A percentile compares a stretch with the other conserved stretches of the same genome.
Conservation (phyloP, 2,797 vertebrate species). For the Myiotriccus ornatus region DNA sequence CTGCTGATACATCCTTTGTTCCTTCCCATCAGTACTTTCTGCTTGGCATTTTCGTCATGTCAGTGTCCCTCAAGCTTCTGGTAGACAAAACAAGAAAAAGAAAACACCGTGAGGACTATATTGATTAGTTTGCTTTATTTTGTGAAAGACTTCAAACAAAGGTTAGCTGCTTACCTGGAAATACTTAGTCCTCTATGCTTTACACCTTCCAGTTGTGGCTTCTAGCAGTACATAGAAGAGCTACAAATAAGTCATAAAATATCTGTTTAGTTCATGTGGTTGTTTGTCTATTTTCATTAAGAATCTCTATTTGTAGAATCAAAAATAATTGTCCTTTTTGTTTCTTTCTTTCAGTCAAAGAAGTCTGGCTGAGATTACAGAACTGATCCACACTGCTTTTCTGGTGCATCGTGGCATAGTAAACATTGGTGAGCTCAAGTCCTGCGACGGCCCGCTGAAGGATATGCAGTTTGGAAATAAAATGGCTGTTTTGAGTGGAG, state of each 20-base stretch:
- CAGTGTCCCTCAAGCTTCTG: background rate
- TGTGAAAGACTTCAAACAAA: background rate
- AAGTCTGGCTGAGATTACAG: slow-evolving; percentile 95
- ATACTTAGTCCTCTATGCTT: background rate
- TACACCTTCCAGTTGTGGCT: background rate
- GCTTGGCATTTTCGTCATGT: slow-evolving; percentile 6
- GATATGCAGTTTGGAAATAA: slow-evolving; percentile 99
- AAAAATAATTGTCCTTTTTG: slow-evolving; percentile 14
- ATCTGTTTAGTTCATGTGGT: background rate
- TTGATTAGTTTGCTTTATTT: slow-evolving; percentile 1
- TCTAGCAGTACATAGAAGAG: background rate
- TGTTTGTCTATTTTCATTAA: background rate
- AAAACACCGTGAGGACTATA: background rate
- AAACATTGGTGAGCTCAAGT: slow-evolving; percentile 88
- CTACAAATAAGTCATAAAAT: background rate
- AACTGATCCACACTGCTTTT: slow-evolving; percentile 96
- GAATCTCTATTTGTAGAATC: background rate
- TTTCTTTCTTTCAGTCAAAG: slow-evolving; percentile 84
- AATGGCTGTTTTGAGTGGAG: slow-evolving; percentile 95
- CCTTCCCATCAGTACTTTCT: background rate
- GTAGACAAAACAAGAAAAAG: background rate
- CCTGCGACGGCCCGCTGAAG: slow-evolving; percentile 88
- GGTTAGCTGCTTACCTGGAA: background rate
- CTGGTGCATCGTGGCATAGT: slow-evolving; percentile 96
- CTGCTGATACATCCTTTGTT: background rate